These are phyloP conservation scores for Phrixothrix hirtus DNA, from an alignment of 2,888 invertebrate species.

Conservation along the genomic window DNA sequence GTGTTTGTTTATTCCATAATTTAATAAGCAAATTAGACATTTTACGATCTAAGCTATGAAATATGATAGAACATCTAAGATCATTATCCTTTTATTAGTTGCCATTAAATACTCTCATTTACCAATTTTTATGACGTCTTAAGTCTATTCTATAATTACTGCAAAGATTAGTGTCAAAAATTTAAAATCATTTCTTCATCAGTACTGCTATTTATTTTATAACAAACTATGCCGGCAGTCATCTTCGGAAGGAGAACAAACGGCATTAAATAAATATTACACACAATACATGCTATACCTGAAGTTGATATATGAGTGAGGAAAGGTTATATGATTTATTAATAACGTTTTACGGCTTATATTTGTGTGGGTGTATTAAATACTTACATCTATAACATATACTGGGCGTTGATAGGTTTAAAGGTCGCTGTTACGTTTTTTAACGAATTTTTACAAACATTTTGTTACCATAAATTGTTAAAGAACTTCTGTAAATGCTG, in stretches of 20 bases:
- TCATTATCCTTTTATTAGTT: constrained; percentile 18
- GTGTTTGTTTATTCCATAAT: constrained; percentile 22
- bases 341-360: constrained; percentile 22
- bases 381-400: constrained; percentile 24
- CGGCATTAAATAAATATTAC: constrained; percentile 21
- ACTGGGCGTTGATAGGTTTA: constrained; percentile 18
- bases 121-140: constrained; percentile 9
- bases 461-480: no score
- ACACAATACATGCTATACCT: constrained; percentile 19
- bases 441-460: no score
- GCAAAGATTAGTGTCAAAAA: neutral
- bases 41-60: constrained; percentile 18
- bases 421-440: no score
- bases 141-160: no score
- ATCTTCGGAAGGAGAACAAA: no score
- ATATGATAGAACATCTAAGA: no score
- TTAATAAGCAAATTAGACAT: constrained; percentile 23
- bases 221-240: no score
- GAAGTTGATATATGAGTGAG: constrained; percentile 25
- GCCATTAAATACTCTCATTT: constrained; percentile 19
- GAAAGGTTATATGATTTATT: constrained; percentile 28
- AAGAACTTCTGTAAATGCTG: no score
- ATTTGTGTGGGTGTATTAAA: constrained; percentile 22
- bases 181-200: constrained; percentile 6
- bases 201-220: no score